Base-by-base conservation (phyloP, 30 jellyfish, hydroid and myxozoan genomes). In the Rhopilema esculentum region DNA sequence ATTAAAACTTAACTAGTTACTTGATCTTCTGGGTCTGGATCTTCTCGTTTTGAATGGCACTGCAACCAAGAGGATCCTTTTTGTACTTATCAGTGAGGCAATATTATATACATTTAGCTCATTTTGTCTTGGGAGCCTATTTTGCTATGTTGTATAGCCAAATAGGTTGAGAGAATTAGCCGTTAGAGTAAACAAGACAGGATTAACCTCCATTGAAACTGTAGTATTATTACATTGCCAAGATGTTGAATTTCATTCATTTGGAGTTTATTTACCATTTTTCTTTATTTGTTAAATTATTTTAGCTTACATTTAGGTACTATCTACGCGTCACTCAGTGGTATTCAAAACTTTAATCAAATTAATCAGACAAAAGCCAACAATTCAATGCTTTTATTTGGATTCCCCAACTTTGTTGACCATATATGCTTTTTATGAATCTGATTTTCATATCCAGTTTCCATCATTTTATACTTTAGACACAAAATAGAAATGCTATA, bases 181-280 rank as follows among this genome's bases (percentile, higher is more conserved):
- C n/a, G n/a, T n/a, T n/a, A n/a, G n/a, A n/a, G n/a, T n/a, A n/a
- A n/a, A n/a, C n/a, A n/a, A n/a, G n/a, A 40, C 57, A 6, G 6
- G 6, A 40, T 40, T 40, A 12, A 6, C 57, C 9, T 40, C 12
- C 57, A 2, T 40, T 40, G 9, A 40, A 40, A 40, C 12, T 6
- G 57, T 40, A 40, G 57, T 12, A 2, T 2, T 40, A 12, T 40
- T 40, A 40, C 12, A 40, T 40, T 40, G 57, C 57, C 57, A 40
- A 40, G 57, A 40, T 40, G 57, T 40, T 6, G 12, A 40, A 40
- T 40, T 40, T 40, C 57, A 40, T 40, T 40, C 57, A 40, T 70
- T 71, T 71, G 64, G 28, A 71, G 82, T 71, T 71, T 71, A 71
- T 71, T 71, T 71, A 71, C 82, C 32, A 71, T 28, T 30, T 26